Evolutionary conservation across 2,888 invertebrate genomes (phyloP).

Genomic region (Dicyrtomina minuta): DNA sequence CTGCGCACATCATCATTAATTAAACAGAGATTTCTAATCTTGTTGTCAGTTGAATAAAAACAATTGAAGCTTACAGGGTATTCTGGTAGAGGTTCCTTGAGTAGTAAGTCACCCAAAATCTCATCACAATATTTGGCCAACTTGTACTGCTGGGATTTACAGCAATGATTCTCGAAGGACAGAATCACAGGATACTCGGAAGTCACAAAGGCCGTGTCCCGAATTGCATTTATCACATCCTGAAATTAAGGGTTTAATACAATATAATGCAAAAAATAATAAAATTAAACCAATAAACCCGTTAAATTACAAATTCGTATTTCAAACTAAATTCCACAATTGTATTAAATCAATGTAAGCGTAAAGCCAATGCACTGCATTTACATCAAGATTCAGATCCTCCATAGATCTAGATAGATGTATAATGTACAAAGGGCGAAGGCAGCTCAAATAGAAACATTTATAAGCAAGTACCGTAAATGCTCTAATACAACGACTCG

Average conservation of each 20-base stretch:
- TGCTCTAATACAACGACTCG: too few species aligned
- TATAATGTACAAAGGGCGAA: too few species aligned
- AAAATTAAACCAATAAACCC: neutral
- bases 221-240: constrained; percentile 94
- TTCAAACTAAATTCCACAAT: neutral
- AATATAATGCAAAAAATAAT: constrained; percentile 29
- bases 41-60: neutral
- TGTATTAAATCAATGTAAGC: neutral
- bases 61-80: constrained; percentile 69
- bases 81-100: constrained; percentile 84
- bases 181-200: constrained; percentile 96
- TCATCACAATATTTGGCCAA: constrained; percentile 99
- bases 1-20: too few species aligned
- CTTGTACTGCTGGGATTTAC: constrained; percentile 95
- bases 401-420: too few species aligned
- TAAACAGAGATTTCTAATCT: too few species aligned
- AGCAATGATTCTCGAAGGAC: constrained; percentile 99
- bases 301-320: neutral
- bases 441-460: too few species aligned
- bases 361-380: too few species aligned
- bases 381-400: too few species aligned
- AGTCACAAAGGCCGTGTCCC: constrained; percentile 98
- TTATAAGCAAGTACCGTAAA: too few species aligned
- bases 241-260: too few species aligned
- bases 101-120: constrained; percentile 86